phyloP scores from a whole-genome alignment of 2,888 invertebrate species.

The Eupithecia abbreviata region DNA sequence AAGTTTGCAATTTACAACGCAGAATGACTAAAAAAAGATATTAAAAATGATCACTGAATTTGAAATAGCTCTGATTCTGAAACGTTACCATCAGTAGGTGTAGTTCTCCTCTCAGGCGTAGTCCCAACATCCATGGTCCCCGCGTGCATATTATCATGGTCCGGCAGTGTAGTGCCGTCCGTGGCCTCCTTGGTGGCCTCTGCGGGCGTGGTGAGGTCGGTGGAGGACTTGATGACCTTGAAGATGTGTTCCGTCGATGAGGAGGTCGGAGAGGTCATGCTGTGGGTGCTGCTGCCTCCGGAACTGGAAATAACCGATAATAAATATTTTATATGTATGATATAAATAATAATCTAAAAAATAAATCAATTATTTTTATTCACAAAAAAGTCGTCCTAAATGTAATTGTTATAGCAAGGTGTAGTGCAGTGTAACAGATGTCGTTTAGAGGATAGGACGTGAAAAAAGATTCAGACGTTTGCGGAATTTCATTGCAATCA shows the following conservation, averaged over 20 bases:
- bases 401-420: no score
- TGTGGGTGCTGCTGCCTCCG: constrained; percentile 70
- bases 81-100: constrained; percentile 70
- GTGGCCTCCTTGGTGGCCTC: constrained; percentile 46
- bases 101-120: constrained; percentile 66
- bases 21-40: no score
- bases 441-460: no score
- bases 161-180: constrained; percentile 62
- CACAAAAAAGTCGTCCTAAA: no score
- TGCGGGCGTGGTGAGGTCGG: constrained; percentile 51
- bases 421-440: no score
- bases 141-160: constrained; percentile 76
- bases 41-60: no score
- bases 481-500: no score
- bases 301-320: constrained; percentile 55
- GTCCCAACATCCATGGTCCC: constrained; percentile 64
- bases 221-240: constrained; percentile 56
- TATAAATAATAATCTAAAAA: no score
- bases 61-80: background rate
- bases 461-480: no score
- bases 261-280: constrained; percentile 70
- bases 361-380: no score
- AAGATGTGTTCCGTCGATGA: constrained; percentile 66
- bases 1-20: no score
- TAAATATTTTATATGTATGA: no score